These are phyloP conservation scores for Acanthisitta chloris DNA, from an alignment of 2,113 vertebrate genomes.

Conservation along the genomic window DNA sequence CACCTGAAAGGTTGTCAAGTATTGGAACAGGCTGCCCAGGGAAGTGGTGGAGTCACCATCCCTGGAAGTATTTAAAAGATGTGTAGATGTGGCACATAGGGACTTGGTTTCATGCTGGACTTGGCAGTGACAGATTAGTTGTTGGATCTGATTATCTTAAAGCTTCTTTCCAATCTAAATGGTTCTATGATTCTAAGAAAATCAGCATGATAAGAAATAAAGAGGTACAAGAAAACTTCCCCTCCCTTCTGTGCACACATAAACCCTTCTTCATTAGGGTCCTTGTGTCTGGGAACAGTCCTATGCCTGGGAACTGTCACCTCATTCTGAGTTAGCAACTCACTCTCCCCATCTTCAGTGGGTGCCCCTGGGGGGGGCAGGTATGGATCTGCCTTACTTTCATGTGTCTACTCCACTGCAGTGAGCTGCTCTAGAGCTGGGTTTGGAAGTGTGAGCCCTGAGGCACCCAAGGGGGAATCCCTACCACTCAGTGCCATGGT, in stretches of 20 bases:
- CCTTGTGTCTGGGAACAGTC: not conserved
- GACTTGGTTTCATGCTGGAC: not conserved
- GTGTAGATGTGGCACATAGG: not conserved
- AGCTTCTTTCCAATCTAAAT: not conserved
- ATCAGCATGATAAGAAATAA: not conserved
- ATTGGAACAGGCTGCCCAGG: not conserved
- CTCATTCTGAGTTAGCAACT: not conserved
- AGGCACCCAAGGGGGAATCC: not conserved
- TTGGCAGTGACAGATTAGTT: not conserved
- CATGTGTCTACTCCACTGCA: not conserved
- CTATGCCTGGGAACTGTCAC: not conserved
- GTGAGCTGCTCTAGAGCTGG: not conserved
- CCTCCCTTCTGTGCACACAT: rapidly evolving
- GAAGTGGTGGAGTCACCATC: not conserved
- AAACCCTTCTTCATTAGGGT: not conserved
- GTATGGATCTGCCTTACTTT: not conserved
- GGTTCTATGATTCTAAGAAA: not conserved
- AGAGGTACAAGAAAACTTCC: not conserved
- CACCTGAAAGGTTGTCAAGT: not conserved
- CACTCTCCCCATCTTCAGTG: too few species aligned
- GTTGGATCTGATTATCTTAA: not conserved
- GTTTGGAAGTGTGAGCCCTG: not conserved
- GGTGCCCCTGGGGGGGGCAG: rapidly evolving
- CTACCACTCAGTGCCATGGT: rapidly evolving
- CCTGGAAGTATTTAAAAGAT: not conserved